A percentile compares a stretch with the other conserved stretches of the same genome.
Conservation (phyloP, 2,888 invertebrate species). For the Peribatodes rhomboidaria region DNA sequence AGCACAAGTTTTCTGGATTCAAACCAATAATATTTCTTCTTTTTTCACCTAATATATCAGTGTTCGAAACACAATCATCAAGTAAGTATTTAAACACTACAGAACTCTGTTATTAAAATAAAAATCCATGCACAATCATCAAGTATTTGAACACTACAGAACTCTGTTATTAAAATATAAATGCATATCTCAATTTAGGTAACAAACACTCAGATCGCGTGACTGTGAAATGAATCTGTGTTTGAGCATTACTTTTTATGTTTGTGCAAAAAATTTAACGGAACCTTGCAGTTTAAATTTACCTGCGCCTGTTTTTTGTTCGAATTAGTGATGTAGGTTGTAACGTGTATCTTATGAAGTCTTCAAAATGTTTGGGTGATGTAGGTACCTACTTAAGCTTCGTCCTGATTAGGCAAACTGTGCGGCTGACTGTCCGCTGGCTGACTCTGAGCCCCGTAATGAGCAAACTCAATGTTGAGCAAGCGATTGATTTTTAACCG, state of each 20-base stretch:
- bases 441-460: no score
- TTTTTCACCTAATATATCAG: no score
- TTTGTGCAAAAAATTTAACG: slow-evolving; percentile 13
- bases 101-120: not conserved
- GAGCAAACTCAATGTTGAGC: no score
- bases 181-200: slow-evolving; percentile 7
- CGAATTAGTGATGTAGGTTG: not conserved
- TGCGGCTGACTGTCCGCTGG: no score
- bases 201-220: slow-evolving; percentile 14
- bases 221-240: slow-evolving; percentile 22
- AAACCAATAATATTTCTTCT: no score
- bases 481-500: no score
- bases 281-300: slow-evolving; percentile 6
- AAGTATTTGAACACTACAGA: not conserved
- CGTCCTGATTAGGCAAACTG: no score
- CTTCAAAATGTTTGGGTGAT: not conserved
- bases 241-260: slow-evolving; percentile 18
- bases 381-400: no score
- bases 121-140: not conserved
- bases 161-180: not conserved
- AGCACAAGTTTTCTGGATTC: no score
- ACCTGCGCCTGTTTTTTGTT: slow-evolving; percentile 4
- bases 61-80: not conserved
- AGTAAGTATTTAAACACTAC: not conserved
- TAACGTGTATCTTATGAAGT: not conserved